These are phyloP conservation scores for Pampusana beccarii DNA, from an alignment of 2,113 vertebrate genomes.

Conservation along the genomic window DNA sequence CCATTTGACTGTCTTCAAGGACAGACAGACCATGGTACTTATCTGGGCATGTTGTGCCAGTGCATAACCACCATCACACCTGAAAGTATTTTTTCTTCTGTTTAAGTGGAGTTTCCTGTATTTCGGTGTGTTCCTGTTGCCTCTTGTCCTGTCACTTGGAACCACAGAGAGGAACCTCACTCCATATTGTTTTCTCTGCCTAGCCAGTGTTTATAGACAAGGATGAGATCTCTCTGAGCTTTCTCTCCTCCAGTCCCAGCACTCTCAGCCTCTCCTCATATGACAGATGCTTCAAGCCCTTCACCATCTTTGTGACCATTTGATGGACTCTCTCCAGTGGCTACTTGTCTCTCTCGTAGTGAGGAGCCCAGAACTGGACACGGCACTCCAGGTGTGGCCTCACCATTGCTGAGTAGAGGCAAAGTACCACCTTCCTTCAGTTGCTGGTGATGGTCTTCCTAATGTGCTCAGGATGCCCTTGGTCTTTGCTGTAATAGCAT, in stretches of 20 bases:
- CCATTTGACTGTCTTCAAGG: background rate
- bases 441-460: background rate
- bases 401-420: background rate
- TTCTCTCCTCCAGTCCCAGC: background rate
- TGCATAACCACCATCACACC: background rate
- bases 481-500: background rate
- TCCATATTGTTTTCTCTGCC: background rate
- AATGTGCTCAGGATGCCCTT: background rate
- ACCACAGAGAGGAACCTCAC: background rate
- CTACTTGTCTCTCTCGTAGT: background rate
- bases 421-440: background rate
- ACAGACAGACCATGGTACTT: background rate
- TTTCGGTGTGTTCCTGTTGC: fast-evolving
- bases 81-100: background rate
- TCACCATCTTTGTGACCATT: background rate
- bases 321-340: background rate
- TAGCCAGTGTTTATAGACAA: background rate
- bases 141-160: background rate
- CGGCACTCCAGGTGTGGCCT: background rate
- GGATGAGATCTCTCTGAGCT: background rate
- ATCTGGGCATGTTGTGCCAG: background rate
- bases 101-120: background rate
- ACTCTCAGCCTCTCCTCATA: background rate
- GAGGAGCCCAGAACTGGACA: background rate
- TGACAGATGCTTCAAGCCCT: background rate